A percentile compares a stretch with the other conserved stretches of the same genome.
Evolutionary conservation across 2,888 invertebrate genomes (phyloP).

Genomic region (Chloromyia formosa): DNA sequence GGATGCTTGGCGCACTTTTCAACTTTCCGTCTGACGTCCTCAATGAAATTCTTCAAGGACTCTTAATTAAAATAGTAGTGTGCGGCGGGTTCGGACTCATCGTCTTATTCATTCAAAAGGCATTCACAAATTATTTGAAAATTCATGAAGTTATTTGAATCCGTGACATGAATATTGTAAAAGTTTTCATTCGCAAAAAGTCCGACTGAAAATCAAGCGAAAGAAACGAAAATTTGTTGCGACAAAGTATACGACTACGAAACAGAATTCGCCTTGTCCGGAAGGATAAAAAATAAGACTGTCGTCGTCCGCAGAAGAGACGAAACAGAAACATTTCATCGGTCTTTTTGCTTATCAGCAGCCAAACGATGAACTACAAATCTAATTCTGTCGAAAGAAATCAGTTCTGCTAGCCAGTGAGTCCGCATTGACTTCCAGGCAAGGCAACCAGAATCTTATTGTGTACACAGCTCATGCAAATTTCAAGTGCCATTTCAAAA

Average conservation of each 20-base stretch:
- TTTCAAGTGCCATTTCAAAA: constrained; percentile 4
- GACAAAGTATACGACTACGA: too few relatives aligned
- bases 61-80: constrained; percentile 14
- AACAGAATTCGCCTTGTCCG: too few relatives aligned
- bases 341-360: not conserved
- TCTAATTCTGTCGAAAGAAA: not conserved
- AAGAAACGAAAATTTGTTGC: too few relatives aligned
- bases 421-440: too few relatives aligned
- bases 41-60: too few relatives aligned
- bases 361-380: not conserved
- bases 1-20: too few relatives aligned
- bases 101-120: not conserved
- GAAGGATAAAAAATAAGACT: not conserved
- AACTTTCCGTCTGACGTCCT: too few relatives aligned
- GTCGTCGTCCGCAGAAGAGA: not conserved
- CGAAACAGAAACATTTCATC: not conserved
- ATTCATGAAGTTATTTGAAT: not conserved
- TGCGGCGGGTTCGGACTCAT: too few relatives aligned
- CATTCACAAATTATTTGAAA: constrained; percentile 14
- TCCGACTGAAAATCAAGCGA: not conserved
- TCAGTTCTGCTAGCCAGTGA: not conserved
- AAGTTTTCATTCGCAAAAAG: not conserved
- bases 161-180: not conserved
- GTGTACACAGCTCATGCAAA: not conserved
- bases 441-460: not conserved